Base-by-base conservation (phyloP, 2,888 invertebrate species). In the Keiferia lycopersicella region DNA sequence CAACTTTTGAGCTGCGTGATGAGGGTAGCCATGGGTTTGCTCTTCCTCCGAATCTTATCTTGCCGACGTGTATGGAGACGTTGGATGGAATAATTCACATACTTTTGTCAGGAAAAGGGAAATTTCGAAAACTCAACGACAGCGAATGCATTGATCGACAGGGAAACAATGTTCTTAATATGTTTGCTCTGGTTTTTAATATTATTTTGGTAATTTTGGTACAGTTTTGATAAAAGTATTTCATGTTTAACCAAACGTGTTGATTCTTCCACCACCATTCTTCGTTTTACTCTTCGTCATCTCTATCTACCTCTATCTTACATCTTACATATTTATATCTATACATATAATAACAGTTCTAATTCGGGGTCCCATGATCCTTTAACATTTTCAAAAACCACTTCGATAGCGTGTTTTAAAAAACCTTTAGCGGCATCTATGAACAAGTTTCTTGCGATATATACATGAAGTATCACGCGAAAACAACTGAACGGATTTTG, bases 1-100 rank as follows among this genome's bases (percentile, higher is more conserved):
- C 94, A 69, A 94, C 94, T 0, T 94, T 95, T 61, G 96, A 96
- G 79, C 86, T 96, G 2, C 88, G 94, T 4, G 95, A 95, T 73
- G 82, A 75, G 0, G 93, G 94, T 0, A 69, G 76, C 34, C 86
- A 93, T 53, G 96, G 96, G 0, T 96, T 96, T 74, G 78, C 94
- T 6, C 81, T 96, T 7, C 95, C 95, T 0, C 84, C 94, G 0
- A 68, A 81, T 0, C 88, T 93, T 71, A 96, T 96, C 58, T 76
- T 93, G 20, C 94, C 94, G 0, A 93, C 94, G 0, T 94, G 93
- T 57, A 73, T 83, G 64, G 95, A 95, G 78, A 93, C 93, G 0
- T 68, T 94, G 67, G 94, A 93, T 53, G 93, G 93, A 0, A 20
- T 93, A 0, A 57, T 92, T 0, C 69, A 76, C 0, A 51, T 87